Conservation (phyloP, 2,888 invertebrate species). For the Archaeoteleia sp. region DNA sequence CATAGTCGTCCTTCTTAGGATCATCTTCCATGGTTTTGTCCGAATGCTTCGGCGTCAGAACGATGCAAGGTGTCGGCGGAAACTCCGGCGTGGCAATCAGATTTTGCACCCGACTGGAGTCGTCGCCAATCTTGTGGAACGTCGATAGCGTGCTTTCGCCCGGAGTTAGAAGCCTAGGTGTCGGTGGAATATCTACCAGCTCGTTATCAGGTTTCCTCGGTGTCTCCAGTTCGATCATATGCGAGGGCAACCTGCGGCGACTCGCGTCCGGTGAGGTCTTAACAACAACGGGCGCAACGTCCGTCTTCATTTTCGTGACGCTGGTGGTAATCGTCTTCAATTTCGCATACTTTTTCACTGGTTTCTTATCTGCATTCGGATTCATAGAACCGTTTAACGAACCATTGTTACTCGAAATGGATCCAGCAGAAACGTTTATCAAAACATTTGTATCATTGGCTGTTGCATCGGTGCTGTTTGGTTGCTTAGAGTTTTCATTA, state of each 20-base stretch:
- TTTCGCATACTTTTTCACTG: conserved; percentile 65
- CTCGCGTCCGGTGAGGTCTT: conserved; percentile 53
- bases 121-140: conserved; percentile 59
- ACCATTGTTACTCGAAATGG: neutral
- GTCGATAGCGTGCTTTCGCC: conserved; percentile 60
- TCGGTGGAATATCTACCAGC: conserved; percentile 65
- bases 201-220: conserved; percentile 64
- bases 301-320: conserved; percentile 53
- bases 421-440: neutral
- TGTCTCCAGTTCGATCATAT: conserved; percentile 65
- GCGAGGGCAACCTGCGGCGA: conserved; percentile 48
- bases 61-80: conserved; percentile 69
- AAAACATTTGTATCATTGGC: neutral
- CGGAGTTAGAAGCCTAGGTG: conserved; percentile 67
- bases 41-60: conserved; percentile 62
- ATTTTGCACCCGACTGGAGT: conserved; percentile 62
- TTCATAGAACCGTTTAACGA: no score
- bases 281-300: conserved; percentile 26
- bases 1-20: conserved; percentile 57
- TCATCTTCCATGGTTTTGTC: conserved; percentile 57
- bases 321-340: conserved; percentile 64
- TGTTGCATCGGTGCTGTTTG: conserved; percentile 1
- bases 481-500: conserved; percentile 4
- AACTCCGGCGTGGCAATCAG: conserved; percentile 70
- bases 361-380: conserved; percentile 46